Evolutionary conservation across 2,888 invertebrate genomes (phyloP).

Genomic region (Lasioglossum pauxillum): DNA sequence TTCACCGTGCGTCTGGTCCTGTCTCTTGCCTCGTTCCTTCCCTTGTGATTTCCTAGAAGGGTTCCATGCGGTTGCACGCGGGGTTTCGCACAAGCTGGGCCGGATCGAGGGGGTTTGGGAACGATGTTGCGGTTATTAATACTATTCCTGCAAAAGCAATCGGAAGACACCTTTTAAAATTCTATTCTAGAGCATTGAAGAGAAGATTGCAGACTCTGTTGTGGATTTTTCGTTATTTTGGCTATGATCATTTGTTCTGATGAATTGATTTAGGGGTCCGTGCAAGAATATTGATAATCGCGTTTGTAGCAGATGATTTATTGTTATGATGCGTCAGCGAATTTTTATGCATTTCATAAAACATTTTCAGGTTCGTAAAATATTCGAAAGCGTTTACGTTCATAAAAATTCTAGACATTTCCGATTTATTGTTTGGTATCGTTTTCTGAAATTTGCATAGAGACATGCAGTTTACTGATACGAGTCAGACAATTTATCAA

Average conservation of each 20-base stretch:
- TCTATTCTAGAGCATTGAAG: neutral
- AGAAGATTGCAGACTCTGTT: no score
- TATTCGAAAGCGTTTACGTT: no score
- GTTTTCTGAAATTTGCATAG: no score
- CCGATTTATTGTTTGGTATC: no score
- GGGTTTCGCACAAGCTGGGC: neutral
- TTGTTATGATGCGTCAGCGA: no score
- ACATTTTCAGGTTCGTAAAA: no score
- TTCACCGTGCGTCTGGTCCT: constrained; percentile 13
- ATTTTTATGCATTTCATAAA: no score
- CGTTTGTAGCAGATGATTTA: no score
- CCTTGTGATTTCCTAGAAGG: constrained; percentile 39
- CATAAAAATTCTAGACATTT: no score
- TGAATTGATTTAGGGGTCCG: neutral
- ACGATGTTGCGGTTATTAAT: neutral
- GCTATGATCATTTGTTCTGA: neutral
- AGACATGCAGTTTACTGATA: no score
- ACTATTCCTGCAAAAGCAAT: neutral
- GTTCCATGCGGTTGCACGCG: neutral
- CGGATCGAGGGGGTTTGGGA: neutral
- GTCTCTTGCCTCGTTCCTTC: constrained; percentile 28
- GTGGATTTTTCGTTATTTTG: no score
- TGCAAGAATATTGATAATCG: neutral
- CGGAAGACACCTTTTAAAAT: neutral
- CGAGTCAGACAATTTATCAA: no score